phyloP scores from a whole-genome alignment of 2,888 invertebrate genomes.

The Phorcus lineatus region DNA sequence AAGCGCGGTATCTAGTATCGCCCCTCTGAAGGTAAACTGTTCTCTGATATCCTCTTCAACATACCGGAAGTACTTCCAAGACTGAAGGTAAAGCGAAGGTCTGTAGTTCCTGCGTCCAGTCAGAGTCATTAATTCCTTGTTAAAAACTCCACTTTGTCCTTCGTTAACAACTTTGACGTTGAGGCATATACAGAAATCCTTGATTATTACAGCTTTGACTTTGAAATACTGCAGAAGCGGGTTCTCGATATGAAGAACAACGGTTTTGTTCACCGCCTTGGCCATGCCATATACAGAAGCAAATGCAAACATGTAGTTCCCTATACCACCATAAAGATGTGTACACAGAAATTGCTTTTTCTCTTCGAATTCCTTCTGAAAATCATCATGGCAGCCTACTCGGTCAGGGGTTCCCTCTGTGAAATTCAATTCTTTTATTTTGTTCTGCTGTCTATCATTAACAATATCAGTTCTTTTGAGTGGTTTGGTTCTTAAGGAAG shows the following conservation, averaged over 20 bases:
- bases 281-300: constrained; percentile 27
- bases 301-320: constrained; percentile 29
- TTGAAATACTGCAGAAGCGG: not conserved
- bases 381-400: not conserved
- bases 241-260: not conserved
- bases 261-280: not conserved
- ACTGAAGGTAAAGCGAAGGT: constrained; percentile 12
- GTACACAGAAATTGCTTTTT: constrained; percentile 24
- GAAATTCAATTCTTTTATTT: too few relatives aligned
- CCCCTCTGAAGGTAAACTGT: constrained; percentile 9
- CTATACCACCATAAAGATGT: not conserved
- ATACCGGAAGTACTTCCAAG: constrained; percentile 23
- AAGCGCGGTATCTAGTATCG: not conserved
- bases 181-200: not conserved
- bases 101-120: not conserved
- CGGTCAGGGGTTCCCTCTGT: too few relatives aligned
- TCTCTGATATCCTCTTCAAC: not conserved
- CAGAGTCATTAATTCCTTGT: not conserved
- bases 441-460: too few relatives aligned
- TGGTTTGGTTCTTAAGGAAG: too few relatives aligned
- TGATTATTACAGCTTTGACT: not conserved
- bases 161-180: not conserved
- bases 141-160: not conserved
- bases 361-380: not conserved
- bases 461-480: too few relatives aligned